Base-by-base conservation (phyloP, 2,888 invertebrate genomes). In the Tetanocera ferruginea region DNA sequence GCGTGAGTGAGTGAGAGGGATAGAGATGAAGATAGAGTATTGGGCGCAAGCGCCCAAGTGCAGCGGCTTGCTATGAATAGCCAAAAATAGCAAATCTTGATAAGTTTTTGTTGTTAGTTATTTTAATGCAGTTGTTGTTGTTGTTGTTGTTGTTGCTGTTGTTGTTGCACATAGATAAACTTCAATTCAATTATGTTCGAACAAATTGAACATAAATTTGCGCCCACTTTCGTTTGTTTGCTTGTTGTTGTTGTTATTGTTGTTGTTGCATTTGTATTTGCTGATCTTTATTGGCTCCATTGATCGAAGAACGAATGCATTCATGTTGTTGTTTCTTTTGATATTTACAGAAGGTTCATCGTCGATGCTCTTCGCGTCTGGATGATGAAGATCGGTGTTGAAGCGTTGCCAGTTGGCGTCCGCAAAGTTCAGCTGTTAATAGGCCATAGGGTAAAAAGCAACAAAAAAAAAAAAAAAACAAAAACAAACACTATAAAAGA, bases 191-290 rank as follows among this genome's bases (percentile, higher is more conserved):
- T 73, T 62, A 73, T 57, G 73, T 73, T 73, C 37, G 11, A 73
- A 73, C 73, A 73, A 73, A 73, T 73, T 73, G 73, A 60, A 62
- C 73, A 73, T 73, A 73, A 73, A 73, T 73, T 73, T 73, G 19
- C 73, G 73, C 73, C 73, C 73, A 73, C 73, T 62, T 73, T 73
- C 73, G 28, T 43, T 62, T 34, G 51, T 43, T 49, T 17, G 37
- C 4, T 8, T 25, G 43, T 11, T 37, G 52, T 71, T 71, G 72
- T 60, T 60, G 49, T 49, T 25, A 25, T 43, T 72, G 23, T 34
- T 52, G 57, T 72, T 57, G 23, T 19, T 28, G 49, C 55, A 34
- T 19, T 69, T 69, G 49, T 23, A 51, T 11, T 51, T 69, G 25
- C n/a, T 23, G 37, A 37, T 43, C 57, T n/a, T 17, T 69, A 11